Conservation (phyloP, 2,888 invertebrate species). For the Heteromyza rotundicornis region DNA sequence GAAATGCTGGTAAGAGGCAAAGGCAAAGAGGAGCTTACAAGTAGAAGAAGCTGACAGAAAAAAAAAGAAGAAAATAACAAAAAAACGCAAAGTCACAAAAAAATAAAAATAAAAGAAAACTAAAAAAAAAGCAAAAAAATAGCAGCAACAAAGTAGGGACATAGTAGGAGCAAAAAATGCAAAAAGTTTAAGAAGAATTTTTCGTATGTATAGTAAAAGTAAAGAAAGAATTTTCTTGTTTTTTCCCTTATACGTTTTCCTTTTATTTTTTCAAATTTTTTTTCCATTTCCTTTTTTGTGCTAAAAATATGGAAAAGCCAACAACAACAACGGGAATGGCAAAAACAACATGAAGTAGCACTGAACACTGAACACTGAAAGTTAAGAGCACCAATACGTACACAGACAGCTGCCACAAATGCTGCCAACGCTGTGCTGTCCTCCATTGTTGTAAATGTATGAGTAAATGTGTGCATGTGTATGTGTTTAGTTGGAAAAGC, state of each 20-base stretch:
- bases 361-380: no score
- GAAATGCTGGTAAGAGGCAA: constrained; percentile 10
- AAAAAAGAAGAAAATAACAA: constrained; percentile 21
- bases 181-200: constrained; percentile 1
- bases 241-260: constrained; percentile 7
- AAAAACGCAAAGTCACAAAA: constrained; percentile 11
- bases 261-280: no score
- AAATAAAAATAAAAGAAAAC: constrained; percentile 22
- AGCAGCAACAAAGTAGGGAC: background rate
- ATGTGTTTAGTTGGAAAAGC: constrained; percentile 1
- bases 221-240: background rate
- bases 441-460: background rate
- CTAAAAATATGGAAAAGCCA: constrained; percentile 32
- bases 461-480: background rate
- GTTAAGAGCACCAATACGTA: constrained; percentile 46
- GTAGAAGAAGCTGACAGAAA: constrained; percentile 27
- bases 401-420: constrained; percentile 49
- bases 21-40: constrained; percentile 26
- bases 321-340: constrained; percentile 9
- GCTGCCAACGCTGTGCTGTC: background rate
- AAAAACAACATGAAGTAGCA: constrained; percentile 9
- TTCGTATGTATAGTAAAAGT: background rate
- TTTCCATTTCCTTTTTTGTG: constrained; percentile 12
- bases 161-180: background rate
- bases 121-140: constrained; percentile 15